Percentiles rank a stretch among this genome's conserved stretches.
These are phyloP conservation scores for Anguilla pacifica DNA, from an alignment of 2,797 vertebrate genomes.

Conservation along the genomic window DNA sequence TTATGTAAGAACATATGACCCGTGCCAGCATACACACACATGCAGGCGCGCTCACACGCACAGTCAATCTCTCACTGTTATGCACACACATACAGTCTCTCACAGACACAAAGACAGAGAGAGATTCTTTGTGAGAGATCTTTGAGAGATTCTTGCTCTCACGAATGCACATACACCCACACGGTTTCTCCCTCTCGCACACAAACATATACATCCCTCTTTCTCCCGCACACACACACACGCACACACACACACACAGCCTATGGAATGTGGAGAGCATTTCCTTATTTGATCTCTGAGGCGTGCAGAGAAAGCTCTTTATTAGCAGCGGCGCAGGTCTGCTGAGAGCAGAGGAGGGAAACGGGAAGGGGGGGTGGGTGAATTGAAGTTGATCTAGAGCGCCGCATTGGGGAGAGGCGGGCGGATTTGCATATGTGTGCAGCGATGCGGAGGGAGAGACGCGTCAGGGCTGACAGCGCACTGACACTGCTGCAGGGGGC, in stretches of 20 bases:
- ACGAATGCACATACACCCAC: not conserved
- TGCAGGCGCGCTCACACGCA: not conserved
- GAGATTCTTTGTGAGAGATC: constrained; percentile 3
- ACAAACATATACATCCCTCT: constrained; percentile 23
- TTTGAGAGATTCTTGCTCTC: not conserved
- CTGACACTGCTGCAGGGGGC: constrained; percentile 47
- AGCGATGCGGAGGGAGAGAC: constrained; percentile 79
- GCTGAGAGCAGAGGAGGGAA: constrained; percentile 58
- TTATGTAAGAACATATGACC: not conserved
- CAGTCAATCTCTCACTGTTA: not conserved
- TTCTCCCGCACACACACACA: constrained; percentile 38
- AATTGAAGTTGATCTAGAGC: constrained; percentile 79
- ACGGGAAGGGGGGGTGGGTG: constrained; percentile 70
- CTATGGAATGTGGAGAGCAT: constrained; percentile 62
- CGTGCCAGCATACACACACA: constrained; percentile 12
- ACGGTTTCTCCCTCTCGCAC: not conserved
- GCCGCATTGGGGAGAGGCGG: constrained; percentile 76
- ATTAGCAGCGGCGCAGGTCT: constrained; percentile 49
- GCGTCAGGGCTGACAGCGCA: constrained; percentile 77
- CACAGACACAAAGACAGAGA: constrained; percentile 25
- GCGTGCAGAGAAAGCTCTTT: constrained; percentile 61
- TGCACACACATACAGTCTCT: not conserved
- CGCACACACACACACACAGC: constrained; percentile 46
- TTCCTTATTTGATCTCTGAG: constrained; percentile 53
- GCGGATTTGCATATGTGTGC: constrained; percentile 80